Base-by-base conservation (phyloP, 2,888 invertebrate species). In the Pheosia gnoma region DNA sequence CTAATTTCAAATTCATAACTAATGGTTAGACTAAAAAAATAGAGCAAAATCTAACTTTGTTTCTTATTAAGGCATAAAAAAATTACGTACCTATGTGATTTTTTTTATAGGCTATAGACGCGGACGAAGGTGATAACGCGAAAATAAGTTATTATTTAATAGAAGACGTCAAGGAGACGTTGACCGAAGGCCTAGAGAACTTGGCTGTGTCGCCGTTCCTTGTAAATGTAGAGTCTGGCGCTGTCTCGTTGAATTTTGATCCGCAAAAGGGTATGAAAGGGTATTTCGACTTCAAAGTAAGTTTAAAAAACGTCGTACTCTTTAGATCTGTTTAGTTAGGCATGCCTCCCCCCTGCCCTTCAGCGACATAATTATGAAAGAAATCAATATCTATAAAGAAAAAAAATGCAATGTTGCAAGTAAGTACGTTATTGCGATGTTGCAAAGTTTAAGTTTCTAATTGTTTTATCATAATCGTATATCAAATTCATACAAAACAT, bases 221-320 rank as follows among this genome's bases (percentile, higher is more conserved):
- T 6, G 96, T 98, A 2, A 96, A 98, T 77, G 92, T 91, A 52
- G 95, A 96, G n/a, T 96, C 97, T 0, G 98, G 98, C 0, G 96
- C 96, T 0, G 95, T 99, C 38, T 95, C 96, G 63, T 94, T 99
- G 5, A 98, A 99, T 88, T 98, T 99, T 82, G 98, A 98, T 91
- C 99, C 99, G 0, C 98, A 98, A 85, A 97, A 97, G 77, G 97
- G 97, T 61, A 98, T 98, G 99, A 98, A 98, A 84, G 99, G 99
- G 52, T 98, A 98, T 86, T 99, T 99, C 83, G 97, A 98, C 89
- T 98, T 98, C 79, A 96, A 96, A 95, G 96, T 96, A 84, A 80
- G 84, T 70, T 36, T 9, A n/a, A 11, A 3, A 3, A 47, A 47
- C 11, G 45, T 47, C 4, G 7, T 8, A 47, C 2, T 25, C 25